phyloP scores from a whole-genome alignment of 2,888 invertebrate species.

The Melanostoma scalare region DNA sequence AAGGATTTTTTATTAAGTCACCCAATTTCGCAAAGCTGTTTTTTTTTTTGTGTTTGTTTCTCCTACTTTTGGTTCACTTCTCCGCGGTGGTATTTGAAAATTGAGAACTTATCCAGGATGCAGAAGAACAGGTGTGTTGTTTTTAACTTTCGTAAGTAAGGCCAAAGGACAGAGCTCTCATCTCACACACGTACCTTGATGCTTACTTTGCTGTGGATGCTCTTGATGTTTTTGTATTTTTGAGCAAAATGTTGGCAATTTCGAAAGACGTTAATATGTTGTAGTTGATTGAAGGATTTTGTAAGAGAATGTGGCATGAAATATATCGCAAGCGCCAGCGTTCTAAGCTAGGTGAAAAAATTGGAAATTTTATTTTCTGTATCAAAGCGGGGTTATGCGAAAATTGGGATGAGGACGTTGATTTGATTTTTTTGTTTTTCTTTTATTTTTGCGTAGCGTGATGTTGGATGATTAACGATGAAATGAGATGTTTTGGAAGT shows the following conservation, averaged over 20 bases:
- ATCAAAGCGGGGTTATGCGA: slow-evolving; percentile 8
- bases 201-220: slow-evolving; percentile 28
- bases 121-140: slow-evolving; percentile 49
- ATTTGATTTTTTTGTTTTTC: slow-evolving; percentile 39
- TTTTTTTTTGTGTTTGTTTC: background rate
- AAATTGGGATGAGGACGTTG: slow-evolving; percentile 4
- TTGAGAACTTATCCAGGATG: slow-evolving; percentile 55
- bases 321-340: background rate
- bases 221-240: slow-evolving; percentile 19
- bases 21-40: slow-evolving; percentile 63
- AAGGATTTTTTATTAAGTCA: slow-evolving; percentile 60
- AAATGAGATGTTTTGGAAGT: slow-evolving; percentile 40
- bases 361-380: slow-evolving; percentile 22
- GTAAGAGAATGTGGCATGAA: slow-evolving; percentile 20
- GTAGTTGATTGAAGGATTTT: slow-evolving; percentile 69
- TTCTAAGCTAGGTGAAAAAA: slow-evolving; percentile 32
- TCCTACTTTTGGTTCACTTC: background rate
- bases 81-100: slow-evolving; percentile 59
- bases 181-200: slow-evolving; percentile 19
- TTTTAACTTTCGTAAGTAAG: slow-evolving; percentile 37
- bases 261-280: slow-evolving; percentile 39
- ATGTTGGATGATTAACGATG: slow-evolving; percentile 48
- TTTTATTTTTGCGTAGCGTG: background rate
- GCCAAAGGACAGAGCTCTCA: slow-evolving; percentile 13
- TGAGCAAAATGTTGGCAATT: slow-evolving; percentile 59